A percentile compares a stretch with the other conserved stretches of the same genome.
Conservation (phyloP, 1,140 invertebrate genomes). For the Capitella teleta region DNA sequence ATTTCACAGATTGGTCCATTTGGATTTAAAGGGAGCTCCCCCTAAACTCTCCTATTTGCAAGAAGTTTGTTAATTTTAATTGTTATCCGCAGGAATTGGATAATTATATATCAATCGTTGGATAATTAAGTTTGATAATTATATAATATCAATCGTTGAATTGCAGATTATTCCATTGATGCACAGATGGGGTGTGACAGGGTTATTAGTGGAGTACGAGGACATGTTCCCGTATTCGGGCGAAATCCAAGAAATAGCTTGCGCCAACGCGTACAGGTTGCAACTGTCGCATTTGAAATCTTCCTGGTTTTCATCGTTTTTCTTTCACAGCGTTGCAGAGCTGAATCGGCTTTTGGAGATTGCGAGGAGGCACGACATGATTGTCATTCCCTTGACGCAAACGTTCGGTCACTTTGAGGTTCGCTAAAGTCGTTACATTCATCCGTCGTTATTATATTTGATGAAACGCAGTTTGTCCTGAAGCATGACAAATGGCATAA, state of each 20-base stretch:
- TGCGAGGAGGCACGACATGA: slow-evolving; percentile 56
- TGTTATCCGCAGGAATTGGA: too few relatives aligned
- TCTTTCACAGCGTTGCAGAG: slow-evolving; percentile 36
- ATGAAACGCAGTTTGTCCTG: slow-evolving; percentile 69
- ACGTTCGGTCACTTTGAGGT: slow-evolving; percentile 72
- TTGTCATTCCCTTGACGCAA: slow-evolving; percentile 84
- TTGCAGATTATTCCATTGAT: slow-evolving; percentile 50
- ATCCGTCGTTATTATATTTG: too few relatives aligned
- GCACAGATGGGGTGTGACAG: slow-evolving; percentile 69
- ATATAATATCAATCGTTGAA: not conserved
- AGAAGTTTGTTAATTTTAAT: slow-evolving; percentile 13
- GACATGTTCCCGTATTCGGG: slow-evolving; percentile 91
- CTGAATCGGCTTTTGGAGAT: slow-evolving; percentile 52
- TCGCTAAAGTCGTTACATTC: slow-evolving; percentile 16
- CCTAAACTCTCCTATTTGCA: slow-evolving; percentile 25
- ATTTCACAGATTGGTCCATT: slow-evolving; percentile 29
- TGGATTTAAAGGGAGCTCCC: slow-evolving; percentile 38
- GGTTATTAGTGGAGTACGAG: slow-evolving; percentile 86
- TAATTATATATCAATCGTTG: not conserved
- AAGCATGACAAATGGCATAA: slow-evolving; percentile 66
- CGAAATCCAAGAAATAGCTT: slow-evolving; percentile 53
- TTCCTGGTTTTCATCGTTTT: not conserved
- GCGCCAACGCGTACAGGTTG: slow-evolving; percentile 63
- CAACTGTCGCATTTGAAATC: not conserved
- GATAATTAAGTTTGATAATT: not conserved